These are phyloP conservation scores for Anniella stebbinsi DNA, from an alignment of 2,797 vertebrate species.

Conservation along the genomic window DNA sequence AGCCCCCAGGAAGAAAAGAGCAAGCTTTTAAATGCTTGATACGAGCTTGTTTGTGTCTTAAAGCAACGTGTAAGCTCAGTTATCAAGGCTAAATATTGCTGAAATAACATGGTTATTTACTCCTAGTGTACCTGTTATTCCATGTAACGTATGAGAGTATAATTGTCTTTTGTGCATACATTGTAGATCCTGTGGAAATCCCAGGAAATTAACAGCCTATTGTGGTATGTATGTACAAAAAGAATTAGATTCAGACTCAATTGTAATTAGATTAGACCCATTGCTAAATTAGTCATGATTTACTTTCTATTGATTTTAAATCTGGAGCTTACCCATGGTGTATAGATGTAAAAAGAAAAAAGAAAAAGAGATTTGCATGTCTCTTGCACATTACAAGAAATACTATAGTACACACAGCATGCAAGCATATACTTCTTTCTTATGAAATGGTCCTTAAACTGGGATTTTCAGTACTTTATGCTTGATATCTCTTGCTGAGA, in stretches of 20 bases:
- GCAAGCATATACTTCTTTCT: neutral
- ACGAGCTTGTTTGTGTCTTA: neutral
- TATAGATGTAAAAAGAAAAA: neutral
- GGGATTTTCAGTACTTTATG: conserved; percentile 52
- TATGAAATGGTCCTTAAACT: conserved; percentile 50
- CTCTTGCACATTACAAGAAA: neutral
- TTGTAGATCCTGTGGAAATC: neutral
- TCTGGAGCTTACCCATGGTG: neutral
- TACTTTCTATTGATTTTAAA: neutral
- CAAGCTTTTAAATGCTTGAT: neutral
- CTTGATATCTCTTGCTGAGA: conserved; percentile 66
- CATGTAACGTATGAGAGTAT: neutral
- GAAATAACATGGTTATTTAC: neutral
- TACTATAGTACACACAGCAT: neutral
- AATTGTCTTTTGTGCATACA: neutral
- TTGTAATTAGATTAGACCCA: neutral
- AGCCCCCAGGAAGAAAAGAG: neutral
- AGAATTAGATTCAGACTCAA: neutral
- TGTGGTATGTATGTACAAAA: neutral
- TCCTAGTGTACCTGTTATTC: neutral
- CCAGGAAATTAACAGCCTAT: neutral
- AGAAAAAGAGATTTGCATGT: neutral
- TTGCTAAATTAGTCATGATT: too few relatives aligned
- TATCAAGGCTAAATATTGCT: neutral
- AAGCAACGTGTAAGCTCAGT: too few relatives aligned